Base-by-base conservation (phyloP, 2,113 vertebrate species). In the Phodopus roborovskii region DNA sequence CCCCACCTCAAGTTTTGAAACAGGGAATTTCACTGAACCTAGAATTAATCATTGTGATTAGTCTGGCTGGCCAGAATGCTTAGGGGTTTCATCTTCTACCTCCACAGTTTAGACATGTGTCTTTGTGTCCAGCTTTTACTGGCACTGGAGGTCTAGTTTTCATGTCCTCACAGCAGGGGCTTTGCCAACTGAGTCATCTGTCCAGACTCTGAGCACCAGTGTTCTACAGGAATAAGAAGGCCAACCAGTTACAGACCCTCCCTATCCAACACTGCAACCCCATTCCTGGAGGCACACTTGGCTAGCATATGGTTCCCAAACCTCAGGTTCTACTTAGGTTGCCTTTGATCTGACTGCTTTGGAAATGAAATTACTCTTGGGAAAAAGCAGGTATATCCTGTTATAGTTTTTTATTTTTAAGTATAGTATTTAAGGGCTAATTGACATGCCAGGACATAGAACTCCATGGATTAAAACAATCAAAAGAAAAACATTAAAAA, bases 271-370 rank as follows among this genome's bases (percentile, higher is more conserved):
- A 16, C 71, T 83, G 24, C 68, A 70, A 30, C 42, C 33, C 74
- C 15, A 15, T 56, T 26, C 73, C 22, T 48, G 11, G 42, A 66
- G 28, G n/a, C n/a, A 28, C 3, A n/a, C 79, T 82, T 60, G 56
- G 79, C 20, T n/a, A 39, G 78, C 19, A 30, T 5, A 45, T 85
- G 42, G 10, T 2, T 85, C 26, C 60, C 39, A 39, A 74, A 53
- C 48, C 45, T 96, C 58, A 82, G 1, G 11, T 94, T 22, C 83
- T 88, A 24, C 90, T 22, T 83, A 36, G 12, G 82, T 88, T 39
- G 92, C 48, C 24, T 94, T 68, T 93, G 50, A 66, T 90, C 88
- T 92, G 86, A 90, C 19, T 81, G 75, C 24, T 71, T 96, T 68
- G 53, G 22, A 42, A 64, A 79, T 77, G 68, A 60, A 95, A 83